Evolutionary conservation across 2,797 vertebrate species (phyloP).

Genomic region (Acestrorhynchus altus): DNA sequence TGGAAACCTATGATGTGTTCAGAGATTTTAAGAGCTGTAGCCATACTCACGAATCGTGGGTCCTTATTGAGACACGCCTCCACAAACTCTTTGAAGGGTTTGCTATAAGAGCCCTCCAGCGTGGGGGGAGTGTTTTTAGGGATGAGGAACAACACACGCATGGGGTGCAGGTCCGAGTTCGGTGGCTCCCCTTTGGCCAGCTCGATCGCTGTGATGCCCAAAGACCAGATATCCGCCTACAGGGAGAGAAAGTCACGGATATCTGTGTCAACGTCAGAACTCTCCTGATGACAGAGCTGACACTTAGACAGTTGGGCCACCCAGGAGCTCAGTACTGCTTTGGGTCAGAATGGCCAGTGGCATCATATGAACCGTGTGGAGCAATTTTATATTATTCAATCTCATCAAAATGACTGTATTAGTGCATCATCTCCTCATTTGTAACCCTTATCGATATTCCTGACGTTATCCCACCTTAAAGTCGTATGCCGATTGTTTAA

Average conservation of each 20-base stretch:
- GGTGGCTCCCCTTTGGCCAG: slow-evolving; percentile 89
- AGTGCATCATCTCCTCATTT: too few species aligned
- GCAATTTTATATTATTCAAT: too few species aligned
- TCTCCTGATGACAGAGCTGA: too few species aligned
- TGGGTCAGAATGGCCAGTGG: too few species aligned
- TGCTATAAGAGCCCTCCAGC: slow-evolving; percentile 87
- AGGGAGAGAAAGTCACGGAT: slow-evolving; percentile 29
- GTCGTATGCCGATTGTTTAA: slow-evolving; percentile 90
- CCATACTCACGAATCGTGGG: slow-evolving; percentile 86
- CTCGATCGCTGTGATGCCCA: slow-evolving; percentile 90
- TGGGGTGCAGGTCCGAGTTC: slow-evolving; percentile 88
- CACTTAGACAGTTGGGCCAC: too few species aligned
- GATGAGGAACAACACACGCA: slow-evolving; percentile 89
- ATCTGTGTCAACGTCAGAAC: too few species aligned
- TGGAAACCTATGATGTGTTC: too few species aligned
- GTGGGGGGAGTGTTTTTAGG: slow-evolving; percentile 89
- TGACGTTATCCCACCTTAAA: slow-evolving; percentile 80
- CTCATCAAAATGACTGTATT: too few species aligned
- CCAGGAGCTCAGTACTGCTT: too few species aligned
- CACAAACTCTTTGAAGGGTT: slow-evolving; percentile 90
- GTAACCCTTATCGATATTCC: too few species aligned
- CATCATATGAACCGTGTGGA: too few species aligned
- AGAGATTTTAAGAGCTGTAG: too few species aligned
- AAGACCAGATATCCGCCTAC: slow-evolving; percentile 90
- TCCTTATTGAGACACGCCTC: slow-evolving; percentile 91